A percentile compares a stretch with the other conserved stretches of the same genome.
These are phyloP conservation scores for Ophion costatus DNA, from an alignment of 2,888 invertebrate genomes.

Conservation along the genomic window DNA sequence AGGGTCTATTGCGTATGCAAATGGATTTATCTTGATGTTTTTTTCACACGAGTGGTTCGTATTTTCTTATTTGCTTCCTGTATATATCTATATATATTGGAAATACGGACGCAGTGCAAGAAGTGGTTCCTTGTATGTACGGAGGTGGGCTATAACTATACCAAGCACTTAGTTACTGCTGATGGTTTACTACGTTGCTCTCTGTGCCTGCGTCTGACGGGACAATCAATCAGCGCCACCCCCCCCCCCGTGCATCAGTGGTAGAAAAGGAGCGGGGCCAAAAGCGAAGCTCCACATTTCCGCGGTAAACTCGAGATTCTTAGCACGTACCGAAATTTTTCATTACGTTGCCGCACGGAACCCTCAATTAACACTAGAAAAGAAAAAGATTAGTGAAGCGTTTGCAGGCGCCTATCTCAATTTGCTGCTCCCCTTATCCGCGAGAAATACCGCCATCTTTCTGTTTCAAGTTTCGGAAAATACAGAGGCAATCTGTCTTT, in stretches of 20 bases:
- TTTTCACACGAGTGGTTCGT: not conserved
- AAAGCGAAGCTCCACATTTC: conserved; percentile 38
- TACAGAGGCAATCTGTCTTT: not conserved
- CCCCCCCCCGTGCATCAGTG: conserved; percentile 57
- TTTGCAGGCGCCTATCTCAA: not conserved
- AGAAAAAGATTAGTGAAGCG: not conserved
- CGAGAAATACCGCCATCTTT: not conserved
- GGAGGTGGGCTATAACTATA: conserved; percentile 42
- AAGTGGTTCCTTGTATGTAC: conserved; percentile 33
- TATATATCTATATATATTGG: not conserved
- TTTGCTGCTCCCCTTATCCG: not conserved
- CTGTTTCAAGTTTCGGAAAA: not conserved
- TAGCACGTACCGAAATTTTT: conserved; percentile 7
- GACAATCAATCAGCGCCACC: conserved; percentile 80
- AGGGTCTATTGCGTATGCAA: not conserved
- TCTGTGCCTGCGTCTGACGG: conserved; percentile 80
- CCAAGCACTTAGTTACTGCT: conserved; percentile 79
- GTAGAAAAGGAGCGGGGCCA: conserved; percentile 37
- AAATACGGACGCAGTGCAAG: not conserved
- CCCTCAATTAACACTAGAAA: conserved; percentile 9
- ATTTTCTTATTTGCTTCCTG: not conserved
- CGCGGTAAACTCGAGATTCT: conserved; percentile 2
- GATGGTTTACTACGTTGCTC: conserved; percentile 76
- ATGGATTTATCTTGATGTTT: not conserved
- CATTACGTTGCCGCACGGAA: not conserved